phyloP scores from a whole-genome alignment of 2,113 vertebrate genomes.

The Xyliphius kryptos region DNA sequence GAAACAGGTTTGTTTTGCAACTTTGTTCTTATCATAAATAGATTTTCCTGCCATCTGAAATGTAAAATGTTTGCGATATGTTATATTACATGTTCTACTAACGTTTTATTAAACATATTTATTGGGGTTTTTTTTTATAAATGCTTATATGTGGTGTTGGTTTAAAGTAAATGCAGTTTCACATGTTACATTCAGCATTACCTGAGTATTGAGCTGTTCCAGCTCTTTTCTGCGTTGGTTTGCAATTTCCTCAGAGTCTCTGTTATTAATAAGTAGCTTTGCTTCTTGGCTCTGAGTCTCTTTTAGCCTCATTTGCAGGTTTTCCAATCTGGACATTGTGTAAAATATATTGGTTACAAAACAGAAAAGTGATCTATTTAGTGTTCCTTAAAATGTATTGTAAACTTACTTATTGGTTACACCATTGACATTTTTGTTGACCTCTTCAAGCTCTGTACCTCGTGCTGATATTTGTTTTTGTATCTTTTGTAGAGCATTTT shows the following conservation, averaged over 20 bases:
- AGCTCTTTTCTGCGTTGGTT: slow-evolving; percentile 63
- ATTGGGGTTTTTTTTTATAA: too few relatives aligned
- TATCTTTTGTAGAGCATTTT: slow-evolving; percentile 66
- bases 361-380: too few relatives aligned
- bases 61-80: too few relatives aligned
- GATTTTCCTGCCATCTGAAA: too few relatives aligned
- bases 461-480: slow-evolving; percentile 58
- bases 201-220: slow-evolving; percentile 62
- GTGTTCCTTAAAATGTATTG: too few relatives aligned
- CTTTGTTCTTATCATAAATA: too few relatives aligned
- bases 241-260: slow-evolving; percentile 64
- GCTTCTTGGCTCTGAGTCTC: slow-evolving; percentile 57
- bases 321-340: slow-evolving; percentile 63
- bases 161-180: too few relatives aligned
- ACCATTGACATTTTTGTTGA: slow-evolving; percentile 63
- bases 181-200: slow-evolving; percentile 26
- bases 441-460: slow-evolving; percentile 65
- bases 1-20: too few relatives aligned
- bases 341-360: background rate
- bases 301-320: slow-evolving; percentile 60
- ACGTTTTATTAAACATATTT: too few relatives aligned
- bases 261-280: slow-evolving; percentile 59
- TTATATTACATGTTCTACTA: too few relatives aligned
- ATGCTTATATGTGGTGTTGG: too few relatives aligned
- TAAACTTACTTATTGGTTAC: slow-evolving; percentile 60